Conservation (phyloP, 2,888 invertebrate genomes). For the Coremacera marginata region DNA sequence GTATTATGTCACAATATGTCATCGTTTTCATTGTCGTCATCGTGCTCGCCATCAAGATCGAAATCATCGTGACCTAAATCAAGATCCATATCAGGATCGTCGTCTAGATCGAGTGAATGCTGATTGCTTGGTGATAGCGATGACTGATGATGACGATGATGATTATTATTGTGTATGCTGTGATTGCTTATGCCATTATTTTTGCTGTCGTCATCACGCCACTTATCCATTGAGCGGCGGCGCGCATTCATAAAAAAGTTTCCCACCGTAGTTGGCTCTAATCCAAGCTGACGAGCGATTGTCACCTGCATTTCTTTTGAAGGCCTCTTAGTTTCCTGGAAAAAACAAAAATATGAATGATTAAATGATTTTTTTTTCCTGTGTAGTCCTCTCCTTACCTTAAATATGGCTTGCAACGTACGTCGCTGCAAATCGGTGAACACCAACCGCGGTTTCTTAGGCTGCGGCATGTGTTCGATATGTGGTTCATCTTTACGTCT, state of each 20-base stretch:
- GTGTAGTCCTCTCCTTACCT: too few relatives aligned
- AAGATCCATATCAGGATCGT: conserved; percentile 65
- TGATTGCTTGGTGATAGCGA: conserved; percentile 58
- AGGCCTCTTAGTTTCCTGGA: conserved; percentile 96
- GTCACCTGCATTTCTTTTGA: conserved; percentile 99
- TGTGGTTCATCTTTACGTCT: conserved; percentile 94
- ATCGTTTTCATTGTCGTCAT: conserved; percentile 51
- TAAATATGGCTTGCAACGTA: conserved; percentile 99
- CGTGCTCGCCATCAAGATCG: conserved; percentile 58
- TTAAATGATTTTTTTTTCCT: too few relatives aligned
- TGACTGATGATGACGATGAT: conserved; percentile 47
- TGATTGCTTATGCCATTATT: conserved; percentile 41
- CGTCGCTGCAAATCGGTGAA: conserved; percentile 99
- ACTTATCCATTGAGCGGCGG: conserved; percentile 96
- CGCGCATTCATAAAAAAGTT: conserved; percentile 99
- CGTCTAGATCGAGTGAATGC: conserved; percentile 62
- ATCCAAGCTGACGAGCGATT: conserved; percentile 95
- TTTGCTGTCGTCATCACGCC: conserved; percentile 88
- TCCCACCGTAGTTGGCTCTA: conserved; percentile 97
- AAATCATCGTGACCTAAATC: conserved; percentile 66
- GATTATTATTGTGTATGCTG: conserved; percentile 39
- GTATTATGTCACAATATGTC: conserved; percentile 63
- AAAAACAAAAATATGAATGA: conserved; percentile 1
- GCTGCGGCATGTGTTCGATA: conserved; percentile 87
- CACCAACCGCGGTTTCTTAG: conserved; percentile 99